These are phyloP conservation scores for Muraenolepis orangiensis DNA, from an alignment of 2,797 vertebrate species.

Conservation along the genomic window DNA sequence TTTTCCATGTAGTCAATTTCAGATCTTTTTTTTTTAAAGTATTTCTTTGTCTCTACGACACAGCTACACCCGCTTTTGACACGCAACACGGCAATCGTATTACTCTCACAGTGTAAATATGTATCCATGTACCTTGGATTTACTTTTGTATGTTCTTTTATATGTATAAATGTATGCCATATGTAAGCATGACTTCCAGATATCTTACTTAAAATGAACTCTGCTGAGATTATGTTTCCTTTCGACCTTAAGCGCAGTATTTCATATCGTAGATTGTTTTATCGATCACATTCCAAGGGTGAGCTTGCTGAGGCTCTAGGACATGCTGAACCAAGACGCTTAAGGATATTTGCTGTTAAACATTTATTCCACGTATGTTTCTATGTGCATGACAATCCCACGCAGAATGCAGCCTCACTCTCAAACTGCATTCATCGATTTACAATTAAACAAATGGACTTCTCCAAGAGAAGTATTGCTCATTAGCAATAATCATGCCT, in stretches of 20 bases:
- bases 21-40: constrained; percentile 30
- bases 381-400: constrained; percentile 3
- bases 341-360: not conserved
- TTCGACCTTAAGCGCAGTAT: not conserved
- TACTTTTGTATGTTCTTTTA: constrained; percentile 18
- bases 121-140: constrained; percentile 29
- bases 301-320: not conserved
- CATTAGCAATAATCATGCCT: not conserved
- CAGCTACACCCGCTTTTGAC: constrained; percentile 46
- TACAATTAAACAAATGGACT: not conserved
- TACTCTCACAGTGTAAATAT: constrained; percentile 50
- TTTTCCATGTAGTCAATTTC: constrained; percentile 54
- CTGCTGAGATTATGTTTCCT: not conserved
- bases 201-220: not conserved
- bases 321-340: not conserved
- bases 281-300: not conserved
- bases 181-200: constrained; percentile 42
- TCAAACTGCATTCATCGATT: not conserved
- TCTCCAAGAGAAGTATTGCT: not conserved
- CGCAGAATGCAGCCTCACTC: not conserved
- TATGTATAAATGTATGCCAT: constrained; percentile 27
- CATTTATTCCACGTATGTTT: not conserved
- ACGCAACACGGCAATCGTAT: constrained; percentile 58
- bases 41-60: constrained; percentile 30
- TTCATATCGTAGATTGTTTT: not conserved